phyloP scores from a whole-genome alignment of 1,140 invertebrate species.

The Branchinecta lynchi region DNA sequence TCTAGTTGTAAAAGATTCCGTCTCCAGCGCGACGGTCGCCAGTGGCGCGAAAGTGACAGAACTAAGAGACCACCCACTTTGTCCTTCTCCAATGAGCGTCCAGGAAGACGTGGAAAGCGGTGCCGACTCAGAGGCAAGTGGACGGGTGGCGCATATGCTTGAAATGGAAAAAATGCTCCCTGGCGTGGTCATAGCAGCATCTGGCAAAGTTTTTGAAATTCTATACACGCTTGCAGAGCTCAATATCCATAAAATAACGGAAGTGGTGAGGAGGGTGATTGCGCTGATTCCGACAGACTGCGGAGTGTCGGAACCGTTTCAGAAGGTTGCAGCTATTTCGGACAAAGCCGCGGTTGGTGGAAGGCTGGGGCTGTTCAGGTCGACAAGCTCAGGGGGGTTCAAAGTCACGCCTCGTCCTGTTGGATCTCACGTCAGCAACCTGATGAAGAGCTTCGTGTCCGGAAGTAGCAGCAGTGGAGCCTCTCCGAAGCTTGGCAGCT shows the following conservation, averaged over 20 bases:
- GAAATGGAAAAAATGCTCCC: constrained; percentile 37
- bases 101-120: constrained; percentile 12
- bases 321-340: constrained; percentile 28
- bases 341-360: background rate
- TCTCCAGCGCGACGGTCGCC: constrained; percentile 21
- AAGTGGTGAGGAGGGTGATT: constrained; percentile 33
- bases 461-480: constrained; percentile 23
- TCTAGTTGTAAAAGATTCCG: constrained; percentile 22
- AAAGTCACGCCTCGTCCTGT: background rate
- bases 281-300: constrained; percentile 39
- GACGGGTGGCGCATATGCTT: constrained; percentile 18
- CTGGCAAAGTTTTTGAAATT: constrained; percentile 37
- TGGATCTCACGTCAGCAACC: background rate
- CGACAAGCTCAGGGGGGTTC: background rate
- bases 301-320: constrained; percentile 33
- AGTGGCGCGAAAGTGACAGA: constrained; percentile 24
- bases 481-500: constrained; percentile 17
- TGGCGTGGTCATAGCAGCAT: constrained; percentile 38
- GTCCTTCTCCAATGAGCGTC: constrained; percentile 16
- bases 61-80: constrained; percentile 22
- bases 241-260: constrained; percentile 33
- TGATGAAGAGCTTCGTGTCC: background rate
- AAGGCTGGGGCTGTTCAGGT: background rate
- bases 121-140: constrained; percentile 16
- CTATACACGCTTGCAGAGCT: constrained; percentile 37